Conservation (phyloP, 2,797 vertebrate genomes). For the Mycteria americana region DNA sequence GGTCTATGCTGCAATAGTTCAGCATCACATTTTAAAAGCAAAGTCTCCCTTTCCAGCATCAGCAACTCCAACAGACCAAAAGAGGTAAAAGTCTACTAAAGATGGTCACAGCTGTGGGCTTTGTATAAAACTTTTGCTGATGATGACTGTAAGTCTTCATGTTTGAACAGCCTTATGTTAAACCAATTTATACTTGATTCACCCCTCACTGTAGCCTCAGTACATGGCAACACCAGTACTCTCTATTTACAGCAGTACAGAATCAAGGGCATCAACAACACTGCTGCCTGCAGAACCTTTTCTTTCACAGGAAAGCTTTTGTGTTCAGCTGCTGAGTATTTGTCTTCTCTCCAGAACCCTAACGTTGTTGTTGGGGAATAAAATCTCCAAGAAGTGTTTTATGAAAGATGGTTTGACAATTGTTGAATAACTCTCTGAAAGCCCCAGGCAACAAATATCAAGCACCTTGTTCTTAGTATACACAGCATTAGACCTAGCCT, state of each 20-base stretch:
- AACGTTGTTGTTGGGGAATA: background rate
- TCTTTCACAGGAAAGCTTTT: background rate
- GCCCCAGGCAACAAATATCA: background rate
- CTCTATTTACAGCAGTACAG: background rate
- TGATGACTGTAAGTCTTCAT: background rate
- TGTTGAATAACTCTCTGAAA: background rate
- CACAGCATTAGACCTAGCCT: background rate
- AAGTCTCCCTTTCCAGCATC: background rate
- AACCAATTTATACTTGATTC: background rate
- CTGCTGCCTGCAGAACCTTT: background rate
- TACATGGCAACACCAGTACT: background rate
- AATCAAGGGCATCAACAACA: background rate
- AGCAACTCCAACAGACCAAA: background rate
- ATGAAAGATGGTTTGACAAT: background rate
- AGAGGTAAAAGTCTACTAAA: background rate
- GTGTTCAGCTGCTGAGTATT: background rate
- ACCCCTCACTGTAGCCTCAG: background rate
- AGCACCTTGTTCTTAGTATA: background rate
- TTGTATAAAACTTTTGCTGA: background rate
- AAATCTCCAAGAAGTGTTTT: background rate
- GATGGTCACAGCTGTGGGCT: background rate
- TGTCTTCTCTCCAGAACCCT: background rate
- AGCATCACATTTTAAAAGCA: background rate
- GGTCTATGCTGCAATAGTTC: background rate
- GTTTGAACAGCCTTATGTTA: background rate